Evolutionary conservation across 2,113 vertebrate species (phyloP).

Genomic region (Otus sunia): DNA sequence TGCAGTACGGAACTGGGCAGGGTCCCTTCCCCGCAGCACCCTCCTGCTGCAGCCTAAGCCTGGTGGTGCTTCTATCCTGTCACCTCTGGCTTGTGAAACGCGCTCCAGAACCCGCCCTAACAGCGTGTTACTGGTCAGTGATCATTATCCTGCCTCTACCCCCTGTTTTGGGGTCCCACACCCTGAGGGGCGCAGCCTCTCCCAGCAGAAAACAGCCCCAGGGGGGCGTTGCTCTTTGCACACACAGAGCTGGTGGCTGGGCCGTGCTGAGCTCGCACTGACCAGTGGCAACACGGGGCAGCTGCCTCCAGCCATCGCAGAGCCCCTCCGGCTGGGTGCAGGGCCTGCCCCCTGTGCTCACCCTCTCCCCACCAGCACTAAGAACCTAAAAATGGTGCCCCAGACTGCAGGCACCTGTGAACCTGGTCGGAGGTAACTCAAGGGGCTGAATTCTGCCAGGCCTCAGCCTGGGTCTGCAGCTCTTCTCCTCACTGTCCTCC

Average conservation of each 20-base stretch:
- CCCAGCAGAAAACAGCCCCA: not conserved
- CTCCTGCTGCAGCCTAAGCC: not conserved
- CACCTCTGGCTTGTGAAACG: not conserved
- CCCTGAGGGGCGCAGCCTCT: not conserved
- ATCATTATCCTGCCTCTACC: not conserved
- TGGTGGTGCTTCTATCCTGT: not conserved
- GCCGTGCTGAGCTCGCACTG: fast-evolving
- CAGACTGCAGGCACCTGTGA: not conserved
- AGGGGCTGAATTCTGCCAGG: not conserved
- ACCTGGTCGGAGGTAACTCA: not conserved
- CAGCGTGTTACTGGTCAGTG: too few relatives aligned
- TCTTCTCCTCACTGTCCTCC: not conserved
- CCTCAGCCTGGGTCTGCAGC: not conserved
- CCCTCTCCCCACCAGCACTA: not conserved
- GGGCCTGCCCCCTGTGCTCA: not conserved
- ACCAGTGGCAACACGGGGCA: not conserved
- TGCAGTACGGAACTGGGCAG: not conserved
- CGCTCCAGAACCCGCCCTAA: not conserved
- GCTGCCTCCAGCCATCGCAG: not conserved
- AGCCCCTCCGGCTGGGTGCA: not conserved
- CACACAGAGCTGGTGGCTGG: not conserved
- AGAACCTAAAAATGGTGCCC: not conserved
- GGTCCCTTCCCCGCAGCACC: not conserved
- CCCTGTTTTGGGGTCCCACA: not conserved
- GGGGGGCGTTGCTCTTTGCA: fast-evolving